Evolutionary conservation across 2,888 invertebrate genomes (phyloP), one percentile per base, ranked within the genome.

Genomic region (Dioctria rufipes): DNA sequence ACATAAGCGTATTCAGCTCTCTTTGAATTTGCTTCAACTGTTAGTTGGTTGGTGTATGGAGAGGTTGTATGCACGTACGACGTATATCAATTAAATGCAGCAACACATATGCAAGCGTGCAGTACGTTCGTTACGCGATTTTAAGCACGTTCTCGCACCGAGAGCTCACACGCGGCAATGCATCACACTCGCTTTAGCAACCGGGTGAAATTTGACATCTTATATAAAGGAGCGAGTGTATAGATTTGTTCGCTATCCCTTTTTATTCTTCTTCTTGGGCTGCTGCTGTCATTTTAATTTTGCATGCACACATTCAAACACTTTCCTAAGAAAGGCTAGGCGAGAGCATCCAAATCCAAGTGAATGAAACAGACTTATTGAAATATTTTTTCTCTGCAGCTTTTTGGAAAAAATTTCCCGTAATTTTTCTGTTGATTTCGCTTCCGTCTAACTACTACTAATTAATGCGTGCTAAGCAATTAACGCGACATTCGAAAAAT

Each of bases 201-300:
- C 77, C 77, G 77, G 77, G 77, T 77, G 77, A 77, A 77, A 77
- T 77, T 77, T 77, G 77, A 77, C 77, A 77, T 77, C 63, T 77
- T 77, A 5, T 8, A 43, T 43, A n/a, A 5, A 58, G 39, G 25
- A 1, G 25, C 2, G 25, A 1, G 25, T 25, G 25, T 25, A 25
- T 25, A 25, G 25, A 25, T 25, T 25, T 25, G 25, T 25, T 25
- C 37, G 61, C 46, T 77, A 40, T 73, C 60, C 13, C 73, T 39
- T 42, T 73, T 42, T n/a, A 39, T 37, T 58, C 49, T 25, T 25
- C 46, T 67, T 42, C 25, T 37, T 13, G 11, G 65, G 11, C 65
- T 65, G 13, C 9, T 40, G n/a, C 69, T 69, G 69, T 8, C 54
- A 54, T 54, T 6, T 6, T 54, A 11, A 11, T 54, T 11, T 54